phyloP scores from a whole-genome alignment of 2,888 invertebrate genomes.

The Spodoptera exigua region DNA sequence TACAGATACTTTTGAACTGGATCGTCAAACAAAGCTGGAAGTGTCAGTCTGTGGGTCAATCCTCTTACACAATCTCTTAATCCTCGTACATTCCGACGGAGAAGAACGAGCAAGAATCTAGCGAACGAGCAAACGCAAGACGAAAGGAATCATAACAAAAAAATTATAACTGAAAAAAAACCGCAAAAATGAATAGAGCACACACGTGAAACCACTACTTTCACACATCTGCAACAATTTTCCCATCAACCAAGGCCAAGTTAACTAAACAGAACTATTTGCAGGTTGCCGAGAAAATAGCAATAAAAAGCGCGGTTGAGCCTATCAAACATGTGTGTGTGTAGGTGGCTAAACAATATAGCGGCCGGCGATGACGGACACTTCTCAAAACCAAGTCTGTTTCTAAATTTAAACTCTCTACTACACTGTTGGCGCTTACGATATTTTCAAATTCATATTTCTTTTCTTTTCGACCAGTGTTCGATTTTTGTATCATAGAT shows the following conservation, averaged over 20 bases:
- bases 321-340: constrained; percentile 59
- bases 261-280: constrained; percentile 55
- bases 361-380: constrained; percentile 74
- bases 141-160: too few species aligned
- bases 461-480: constrained; percentile 25
- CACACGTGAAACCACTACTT: constrained; percentile 23
- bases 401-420: constrained; percentile 74
- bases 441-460: constrained; percentile 64
- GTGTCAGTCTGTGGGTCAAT: too few species aligned
- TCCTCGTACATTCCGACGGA: too few species aligned
- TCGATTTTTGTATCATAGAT: constrained; percentile 38
- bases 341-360: constrained; percentile 70
- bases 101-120: too few species aligned
- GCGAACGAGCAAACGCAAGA: too few species aligned
- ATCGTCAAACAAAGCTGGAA: too few species aligned
- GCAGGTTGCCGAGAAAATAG: constrained; percentile 52
- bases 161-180: neutral
- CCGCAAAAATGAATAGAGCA: constrained; percentile 6
- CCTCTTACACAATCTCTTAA: too few species aligned
- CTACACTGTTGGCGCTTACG: constrained; percentile 60
- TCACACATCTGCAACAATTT: constrained; percentile 46
- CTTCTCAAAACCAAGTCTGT: constrained; percentile 64
- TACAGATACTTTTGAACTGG: too few species aligned
- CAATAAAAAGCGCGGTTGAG: constrained; percentile 58
- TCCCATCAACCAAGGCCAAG: constrained; percentile 46